phyloP scores from a whole-genome alignment of 2,888 invertebrate genomes.

The Netelia virgata region DNA sequence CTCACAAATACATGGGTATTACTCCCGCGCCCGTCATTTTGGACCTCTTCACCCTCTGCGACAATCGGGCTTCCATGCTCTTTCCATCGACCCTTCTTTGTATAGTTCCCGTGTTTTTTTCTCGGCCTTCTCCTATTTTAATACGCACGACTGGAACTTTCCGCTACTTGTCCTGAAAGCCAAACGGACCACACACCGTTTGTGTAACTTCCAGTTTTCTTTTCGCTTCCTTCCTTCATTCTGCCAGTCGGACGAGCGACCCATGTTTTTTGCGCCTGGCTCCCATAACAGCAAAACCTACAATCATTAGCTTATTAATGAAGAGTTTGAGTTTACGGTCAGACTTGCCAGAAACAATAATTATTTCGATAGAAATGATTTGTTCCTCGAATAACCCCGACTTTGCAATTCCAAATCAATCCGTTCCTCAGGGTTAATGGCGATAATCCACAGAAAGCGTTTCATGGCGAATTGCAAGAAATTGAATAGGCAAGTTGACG shows the following conservation, averaged over 20 bases:
- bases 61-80: conserved; percentile 44
- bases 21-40: conserved; percentile 65
- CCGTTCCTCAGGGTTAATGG: no score
- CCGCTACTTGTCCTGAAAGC: conserved; percentile 57
- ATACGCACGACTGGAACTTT: conserved; percentile 64
- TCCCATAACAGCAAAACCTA: conserved; percentile 20
- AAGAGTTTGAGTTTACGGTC: not conserved
- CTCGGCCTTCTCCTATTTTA: conserved; percentile 28
- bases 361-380: not conserved
- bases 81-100: conserved; percentile 37
- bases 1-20: conserved; percentile 59
- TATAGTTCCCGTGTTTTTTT: conserved; percentile 41
- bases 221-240: conserved; percentile 20
- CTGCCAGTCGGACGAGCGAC: conserved; percentile 50
- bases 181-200: conserved; percentile 37
- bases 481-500: conserved; percentile 14
- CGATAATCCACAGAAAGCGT: not conserved
- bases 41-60: conserved; percentile 44
- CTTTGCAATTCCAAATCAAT: no score
- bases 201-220: conserved; percentile 42
- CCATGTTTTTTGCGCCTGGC: conserved; percentile 37
- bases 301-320: conserved; percentile 10
- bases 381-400: no score
- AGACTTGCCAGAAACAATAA: not conserved
- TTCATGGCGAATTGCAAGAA: not conserved